Base-by-base conservation (phyloP, 2,113 vertebrate genomes). In the Istiophorus platypterus region DNA sequence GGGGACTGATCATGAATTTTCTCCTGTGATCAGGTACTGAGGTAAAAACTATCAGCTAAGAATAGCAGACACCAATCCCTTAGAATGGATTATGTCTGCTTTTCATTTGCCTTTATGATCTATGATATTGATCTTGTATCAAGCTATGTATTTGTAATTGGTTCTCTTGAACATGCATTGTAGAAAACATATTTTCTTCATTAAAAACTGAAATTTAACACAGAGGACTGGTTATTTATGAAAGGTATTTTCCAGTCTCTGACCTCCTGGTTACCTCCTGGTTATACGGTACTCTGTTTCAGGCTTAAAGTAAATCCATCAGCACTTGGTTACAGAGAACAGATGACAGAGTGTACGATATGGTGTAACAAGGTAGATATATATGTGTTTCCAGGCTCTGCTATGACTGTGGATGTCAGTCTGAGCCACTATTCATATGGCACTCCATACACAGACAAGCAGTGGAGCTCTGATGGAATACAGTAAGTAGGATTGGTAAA, bases 401-500 rank as follows among this genome's bases (percentile, higher is more conserved):
- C 94, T 75, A 97, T 97, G 96, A 94, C 95, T 94, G 89, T 95
- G 39, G 95, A 94, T 85, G 92, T 94, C 72, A 51, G 94, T 76
- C 88, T 95, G 74, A 85, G 74, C 72, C 70, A 77, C 92, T 93
- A 56, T 93, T 91, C 93, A 92, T 34, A 91, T 91, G 89, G 85
- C 87, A 66, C 62, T 80, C 31, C 51, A 83, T 67, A 58, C 24
- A 82, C 78, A 82, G 31, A 75, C 85, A 26, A 75, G 39, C 14
- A 78, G 87, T 37, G 90, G 85, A 80, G 69, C 85, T 74, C 89
- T 93, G 78, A 91, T 94, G 89, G 91, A 94, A 77, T 94, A 79
- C 82, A 73, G 93, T 94, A 81, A 92, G 91, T 93, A 64, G 70
- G 0, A 34, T 58, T 31, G 6, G 17, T 12, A 2, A 42, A 62